Conservation (phyloP, 2,797 vertebrate species). For the Lacerta viridis region DNA sequence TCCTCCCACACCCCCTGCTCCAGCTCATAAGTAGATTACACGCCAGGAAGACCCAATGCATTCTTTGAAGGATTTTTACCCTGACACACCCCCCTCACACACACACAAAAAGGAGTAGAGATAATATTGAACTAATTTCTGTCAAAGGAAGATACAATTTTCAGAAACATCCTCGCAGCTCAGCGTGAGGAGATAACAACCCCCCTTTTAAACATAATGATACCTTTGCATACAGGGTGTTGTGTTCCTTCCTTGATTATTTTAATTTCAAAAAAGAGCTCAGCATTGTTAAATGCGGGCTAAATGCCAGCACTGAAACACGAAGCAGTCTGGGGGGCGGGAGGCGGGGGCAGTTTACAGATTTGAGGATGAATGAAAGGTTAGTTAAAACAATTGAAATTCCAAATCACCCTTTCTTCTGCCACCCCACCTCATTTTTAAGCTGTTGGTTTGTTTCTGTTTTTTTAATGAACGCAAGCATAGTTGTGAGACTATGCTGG, state of each 20-base stretch:
- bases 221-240: slow-evolving; percentile 23
- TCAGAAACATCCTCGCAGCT: slow-evolving; percentile 45
- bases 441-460: no score
- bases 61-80: slow-evolving; percentile 52
- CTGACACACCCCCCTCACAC: no score
- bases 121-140: slow-evolving; percentile 72
- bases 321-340: no score
- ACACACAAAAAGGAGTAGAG: slow-evolving; percentile 13
- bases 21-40: slow-evolving; percentile 57
- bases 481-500: no score
- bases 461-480: no score
- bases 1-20: not conserved
- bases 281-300: slow-evolving; percentile 35
- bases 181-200: slow-evolving; percentile 36
- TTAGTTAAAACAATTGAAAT: not conserved
- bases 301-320: slow-evolving; percentile 22
- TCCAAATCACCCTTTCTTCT: not conserved
- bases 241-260: slow-evolving; percentile 63
- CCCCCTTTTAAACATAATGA: slow-evolving; percentile 55
- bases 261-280: slow-evolving; percentile 63
- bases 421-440: not conserved
- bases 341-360: not conserved
- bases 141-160: slow-evolving; percentile 56
- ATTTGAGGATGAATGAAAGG: not conserved
- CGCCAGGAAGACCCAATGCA: slow-evolving; percentile 60